Conservation (phyloP, 2,797 vertebrate genomes). For the Schizopygopsis pylzovi region DNA sequence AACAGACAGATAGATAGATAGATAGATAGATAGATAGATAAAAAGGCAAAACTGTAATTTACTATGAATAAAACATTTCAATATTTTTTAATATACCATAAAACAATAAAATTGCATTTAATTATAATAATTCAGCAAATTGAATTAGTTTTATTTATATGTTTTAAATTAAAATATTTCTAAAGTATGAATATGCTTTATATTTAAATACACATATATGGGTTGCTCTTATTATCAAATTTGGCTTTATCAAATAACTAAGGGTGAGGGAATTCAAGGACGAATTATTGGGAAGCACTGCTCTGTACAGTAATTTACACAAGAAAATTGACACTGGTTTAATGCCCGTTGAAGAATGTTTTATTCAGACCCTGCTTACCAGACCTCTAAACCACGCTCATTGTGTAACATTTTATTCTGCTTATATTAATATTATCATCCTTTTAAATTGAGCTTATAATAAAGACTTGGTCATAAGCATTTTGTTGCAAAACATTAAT, state of each 20-base stretch:
- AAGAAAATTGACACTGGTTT: too few species aligned
- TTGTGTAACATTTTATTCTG: not conserved
- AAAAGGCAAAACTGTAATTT: too few species aligned
- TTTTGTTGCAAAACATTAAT: not conserved
- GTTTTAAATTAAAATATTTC: not conserved
- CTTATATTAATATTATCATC: not conserved
- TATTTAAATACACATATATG: not conserved
- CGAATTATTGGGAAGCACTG: too few species aligned
- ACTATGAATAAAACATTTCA: too few species aligned
- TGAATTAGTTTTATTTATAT: not conserved
- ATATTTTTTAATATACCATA: not conserved
- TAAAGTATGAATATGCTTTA: not conserved
- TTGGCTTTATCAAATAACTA: too few species aligned
- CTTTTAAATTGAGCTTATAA: not conserved
- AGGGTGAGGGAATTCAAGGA: too few species aligned
- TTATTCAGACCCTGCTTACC: not conserved
- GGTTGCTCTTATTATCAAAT: too few species aligned
- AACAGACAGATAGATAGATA: too few species aligned
- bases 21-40: too few species aligned
- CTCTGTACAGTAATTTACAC: too few species aligned
- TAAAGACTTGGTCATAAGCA: not conserved
- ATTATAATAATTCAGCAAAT: not conserved
- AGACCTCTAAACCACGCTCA: not conserved
- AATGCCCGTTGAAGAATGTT: too few species aligned
- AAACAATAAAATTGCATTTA: not conserved